These are phyloP conservation scores for Isaurus tuberculatus DNA, from an alignment of 92 coral and sea anemone species.

Conservation along the genomic window DNA sequence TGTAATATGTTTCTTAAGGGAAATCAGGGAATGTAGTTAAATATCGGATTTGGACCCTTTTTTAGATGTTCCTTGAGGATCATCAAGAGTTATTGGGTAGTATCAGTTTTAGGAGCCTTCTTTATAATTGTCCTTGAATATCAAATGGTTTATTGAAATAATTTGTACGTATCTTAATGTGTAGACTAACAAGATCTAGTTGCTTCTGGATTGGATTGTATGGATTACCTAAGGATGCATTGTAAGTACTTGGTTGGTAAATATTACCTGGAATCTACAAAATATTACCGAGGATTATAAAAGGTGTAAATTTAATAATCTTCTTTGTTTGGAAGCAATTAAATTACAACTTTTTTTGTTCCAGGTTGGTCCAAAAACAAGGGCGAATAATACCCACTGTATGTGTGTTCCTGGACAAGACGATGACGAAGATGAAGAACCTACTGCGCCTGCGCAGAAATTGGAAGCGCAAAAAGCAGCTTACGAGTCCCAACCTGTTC, in stretches of 20 bases:
- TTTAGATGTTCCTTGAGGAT: not conserved
- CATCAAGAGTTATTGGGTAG: no score
- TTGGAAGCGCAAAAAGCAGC: constrained; percentile 20
- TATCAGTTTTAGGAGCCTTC: no score
- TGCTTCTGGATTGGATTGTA: no score
- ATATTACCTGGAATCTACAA: no score
- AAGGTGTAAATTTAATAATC: not conserved
- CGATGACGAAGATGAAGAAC: constrained; percentile 62
- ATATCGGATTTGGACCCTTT: not conserved
- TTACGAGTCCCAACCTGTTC: constrained; percentile 34
- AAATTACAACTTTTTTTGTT: not conserved
- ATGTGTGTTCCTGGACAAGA: constrained; percentile 85
- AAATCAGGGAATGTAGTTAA: not conserved
- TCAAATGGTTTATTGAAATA: no score
- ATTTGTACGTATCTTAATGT: no score
- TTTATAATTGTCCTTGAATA: no score
- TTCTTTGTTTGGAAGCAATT: not conserved
- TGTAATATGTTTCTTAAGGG: no score
- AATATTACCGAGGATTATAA: not conserved
- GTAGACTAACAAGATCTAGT: no score
- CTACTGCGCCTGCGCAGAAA: constrained; percentile 44
- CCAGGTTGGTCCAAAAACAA: constrained; percentile 89
- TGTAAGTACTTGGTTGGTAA: no score
- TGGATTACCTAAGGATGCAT: no score
- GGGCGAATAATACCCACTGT: constrained; percentile 86